Base-by-base conservation (phyloP, 2,888 invertebrate species). In the Mesorhabditis belari region DNA sequence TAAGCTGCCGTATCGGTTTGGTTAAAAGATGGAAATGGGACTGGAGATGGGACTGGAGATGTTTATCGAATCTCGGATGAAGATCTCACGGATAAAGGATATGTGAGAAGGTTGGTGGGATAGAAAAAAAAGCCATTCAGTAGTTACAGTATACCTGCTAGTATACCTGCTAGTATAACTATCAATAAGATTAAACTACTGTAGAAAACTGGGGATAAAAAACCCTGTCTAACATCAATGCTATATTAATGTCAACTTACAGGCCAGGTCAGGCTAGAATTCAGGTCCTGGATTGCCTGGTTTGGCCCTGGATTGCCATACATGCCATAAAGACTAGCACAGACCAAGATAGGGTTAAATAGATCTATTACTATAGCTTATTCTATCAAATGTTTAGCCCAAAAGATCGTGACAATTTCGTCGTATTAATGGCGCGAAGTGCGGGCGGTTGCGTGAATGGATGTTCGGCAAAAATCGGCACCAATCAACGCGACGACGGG, bases 11-110 rank as follows among this genome's bases (percentile, higher is more conserved):
- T 62, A 5, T 63, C 63, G 23, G 61, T 66, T 1, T 66, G 66
- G 66, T 57, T 49, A 17, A 57, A 24, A n/a, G 60, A 60, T 23
- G 62, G 60, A 55, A 66, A 66, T 44, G 55, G 61, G n/a, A 63
- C 63, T 4, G n/a, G n/a, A n/a, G n/a, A n/a, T n/a, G n/a, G n/a
- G n/a, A n/a, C n/a, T n/a, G n/a, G n/a, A n/a, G 53, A 64, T 5
- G 60, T 60, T 44, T 70, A 63, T 58, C 63, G 70, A 29, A 68
- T 70, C 19, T 68, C 68, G 3, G 71, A 71, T 58, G 71, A 71
- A 27, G 71, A 71, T 55, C 49, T 71, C n/a, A 59, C 64, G 4
- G 67, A 66, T 24, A 49, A 65, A 35, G 69, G 67, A 28, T 71
- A 67, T 54, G 61, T 63, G 53, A 62, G 66, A 63, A 35, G 44